A percentile compares a stretch with the other conserved stretches of the same genome.
Conservation (phyloP, 2,888 invertebrate species). For the Melangyna quadrimaculata region DNA sequence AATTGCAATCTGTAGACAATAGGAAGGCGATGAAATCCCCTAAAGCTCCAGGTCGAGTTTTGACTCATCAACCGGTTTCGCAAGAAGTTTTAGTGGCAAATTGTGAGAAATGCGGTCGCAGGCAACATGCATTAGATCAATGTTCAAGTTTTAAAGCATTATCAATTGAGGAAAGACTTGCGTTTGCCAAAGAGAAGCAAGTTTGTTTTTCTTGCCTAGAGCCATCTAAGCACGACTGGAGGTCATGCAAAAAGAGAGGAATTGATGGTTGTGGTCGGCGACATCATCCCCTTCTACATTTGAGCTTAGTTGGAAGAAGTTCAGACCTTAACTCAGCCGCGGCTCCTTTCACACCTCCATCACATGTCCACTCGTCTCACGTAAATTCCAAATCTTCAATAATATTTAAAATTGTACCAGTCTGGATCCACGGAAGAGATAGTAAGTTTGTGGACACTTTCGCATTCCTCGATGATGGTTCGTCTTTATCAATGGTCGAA, state of each 20-base stretch:
- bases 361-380: not conserved
- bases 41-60: not conserved
- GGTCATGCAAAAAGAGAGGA: not conserved
- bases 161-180: not conserved
- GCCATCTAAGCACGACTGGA: no score
- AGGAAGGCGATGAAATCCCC: not conserved
- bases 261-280: not conserved
- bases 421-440: not conserved
- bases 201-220: not conserved
- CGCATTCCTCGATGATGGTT: not conserved
- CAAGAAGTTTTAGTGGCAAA: not conserved
- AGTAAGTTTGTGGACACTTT: not conserved
- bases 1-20: not conserved
- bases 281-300: not conserved
- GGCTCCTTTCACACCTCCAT: not conserved
- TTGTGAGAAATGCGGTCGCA: not conserved
- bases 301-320: not conserved
- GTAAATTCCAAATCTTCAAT: not conserved
- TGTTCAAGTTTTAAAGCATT: not conserved
- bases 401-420: not conserved
- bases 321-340: not conserved
- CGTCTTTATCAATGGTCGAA: conserved; percentile 2
- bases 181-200: not conserved
- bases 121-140: not conserved
- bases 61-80: not conserved